A percentile compares a stretch with the other conserved stretches of the same genome.
phyloP scores from a whole-genome alignment of 2,797 vertebrate species.

The Gobio occitaniae region DNA sequence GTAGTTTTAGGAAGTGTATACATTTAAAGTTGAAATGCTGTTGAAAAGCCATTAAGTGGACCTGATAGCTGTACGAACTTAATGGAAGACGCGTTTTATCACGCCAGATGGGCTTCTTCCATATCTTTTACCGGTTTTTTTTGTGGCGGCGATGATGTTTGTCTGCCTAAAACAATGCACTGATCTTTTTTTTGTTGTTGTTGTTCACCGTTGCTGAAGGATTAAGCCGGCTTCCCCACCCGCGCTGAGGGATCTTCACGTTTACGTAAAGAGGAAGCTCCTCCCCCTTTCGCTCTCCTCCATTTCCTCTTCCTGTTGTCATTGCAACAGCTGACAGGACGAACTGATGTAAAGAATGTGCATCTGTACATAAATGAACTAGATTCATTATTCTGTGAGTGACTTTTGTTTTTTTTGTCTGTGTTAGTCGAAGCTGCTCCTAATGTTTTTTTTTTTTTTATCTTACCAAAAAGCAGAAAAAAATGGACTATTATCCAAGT shows the following conservation, averaged over 20 bases:
- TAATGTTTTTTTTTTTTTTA: slow-evolving; percentile 73
- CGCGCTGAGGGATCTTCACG: slow-evolving; percentile 72
- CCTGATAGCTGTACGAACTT: slow-evolving; percentile 29
- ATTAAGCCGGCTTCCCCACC: slow-evolving; percentile 66
- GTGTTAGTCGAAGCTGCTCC: slow-evolving; percentile 88
- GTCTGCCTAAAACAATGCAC: slow-evolving; percentile 84
- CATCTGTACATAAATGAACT: slow-evolving; percentile 92
- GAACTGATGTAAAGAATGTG: slow-evolving; percentile 90
- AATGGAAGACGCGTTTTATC: slow-evolving; percentile 41
- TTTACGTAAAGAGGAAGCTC: slow-evolving; percentile 47
- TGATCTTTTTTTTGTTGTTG: slow-evolving; percentile 78
- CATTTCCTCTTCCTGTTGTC: slow-evolving; percentile 63
- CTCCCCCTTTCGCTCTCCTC: slow-evolving; percentile 45
- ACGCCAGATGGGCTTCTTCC: slow-evolving; percentile 66
- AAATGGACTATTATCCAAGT: slow-evolving; percentile 77
- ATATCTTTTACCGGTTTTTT: slow-evolving; percentile 49
- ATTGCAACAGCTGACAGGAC: slow-evolving; percentile 61
- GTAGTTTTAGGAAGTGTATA: slow-evolving; percentile 48
- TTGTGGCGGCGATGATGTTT: slow-evolving; percentile 55
- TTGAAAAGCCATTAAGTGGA: slow-evolving; percentile 41
- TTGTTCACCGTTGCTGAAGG: slow-evolving; percentile 70
- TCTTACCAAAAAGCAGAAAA: slow-evolving; percentile 73
- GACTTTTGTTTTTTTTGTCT: slow-evolving; percentile 75
- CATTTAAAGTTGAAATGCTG: slow-evolving; percentile 27
- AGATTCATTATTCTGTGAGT: slow-evolving; percentile 77